Evolutionary conservation across 2,888 invertebrate genomes (phyloP), one percentile per base, ranked within the genome.

Genomic region (Polydrusus tereticollis): DNA sequence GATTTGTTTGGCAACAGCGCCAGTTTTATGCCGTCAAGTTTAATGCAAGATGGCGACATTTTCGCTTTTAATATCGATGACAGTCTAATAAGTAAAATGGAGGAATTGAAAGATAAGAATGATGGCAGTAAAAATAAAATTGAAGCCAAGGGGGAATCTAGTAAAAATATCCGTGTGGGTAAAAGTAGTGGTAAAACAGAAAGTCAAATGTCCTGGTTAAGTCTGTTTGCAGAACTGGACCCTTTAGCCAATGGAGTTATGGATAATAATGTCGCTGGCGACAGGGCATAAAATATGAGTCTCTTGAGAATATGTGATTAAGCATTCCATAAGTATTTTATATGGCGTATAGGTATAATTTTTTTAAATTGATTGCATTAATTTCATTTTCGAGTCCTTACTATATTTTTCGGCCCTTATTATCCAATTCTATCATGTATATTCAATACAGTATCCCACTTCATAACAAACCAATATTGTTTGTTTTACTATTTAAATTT

Each of bases 191-290:
- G 73, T 4, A 80, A 77, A 68, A 77, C 77, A 36, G 78, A 77
- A 72, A 86, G 81, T 83, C 86, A 72, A 78, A 81, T 86, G 75
- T 83, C 84, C 12, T 98, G 97, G 97, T 92, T 95, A 82, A 95
- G 94, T 85, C 87, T 97, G 64, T 97, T 98, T 87, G 94, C 97
- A 41, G 97, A 97, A 85, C 86, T 98, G 69, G 97, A 98, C 87
- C 97, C 97, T 0, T 87, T 97, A 36, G 91, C 95, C 10, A 96
- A 96, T 86, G 95, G 95, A 43, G 94, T 95, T 78, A 81, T 83
- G 77, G 84, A 77, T 47, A 73, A 77, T 47, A 78, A 76, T 58
- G 69, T 64, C 60, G 75, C 77, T 12, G 80, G 77, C 8, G 80
- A 81, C 71, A 75, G 79, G 64, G 82, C 80, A 45, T 81, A 79